Percentiles rank a stretch among this genome's conserved stretches.
Conservation (phyloP, 2,113 vertebrate genomes). For the Sphyrna mokarran region DNA sequence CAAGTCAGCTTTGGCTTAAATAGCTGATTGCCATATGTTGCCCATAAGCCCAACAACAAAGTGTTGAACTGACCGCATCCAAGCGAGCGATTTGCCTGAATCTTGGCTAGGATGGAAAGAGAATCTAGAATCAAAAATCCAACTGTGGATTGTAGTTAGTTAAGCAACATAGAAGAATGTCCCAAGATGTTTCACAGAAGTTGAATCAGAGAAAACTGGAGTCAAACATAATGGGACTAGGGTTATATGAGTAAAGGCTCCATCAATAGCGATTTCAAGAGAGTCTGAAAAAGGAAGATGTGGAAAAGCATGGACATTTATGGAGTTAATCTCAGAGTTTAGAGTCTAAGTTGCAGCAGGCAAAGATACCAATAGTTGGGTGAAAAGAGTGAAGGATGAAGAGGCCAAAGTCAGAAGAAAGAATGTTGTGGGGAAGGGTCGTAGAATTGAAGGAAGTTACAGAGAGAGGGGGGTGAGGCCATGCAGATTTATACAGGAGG, state of each 20-base stretch:
- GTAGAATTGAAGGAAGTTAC: background rate
- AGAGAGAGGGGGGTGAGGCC: background rate
- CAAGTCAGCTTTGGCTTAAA: background rate
- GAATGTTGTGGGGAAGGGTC: background rate
- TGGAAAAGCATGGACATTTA: background rate
- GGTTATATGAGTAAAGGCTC: background rate
- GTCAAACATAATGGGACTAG: background rate
- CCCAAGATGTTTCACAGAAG: background rate
- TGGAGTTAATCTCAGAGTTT: background rate
- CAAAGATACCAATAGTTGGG: background rate
- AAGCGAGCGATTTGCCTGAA: background rate
- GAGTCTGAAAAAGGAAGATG: background rate
- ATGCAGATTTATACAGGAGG: background rate
- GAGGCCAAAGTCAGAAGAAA: background rate
- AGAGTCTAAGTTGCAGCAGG: background rate
- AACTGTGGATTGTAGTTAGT: background rate
- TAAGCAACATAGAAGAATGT: background rate
- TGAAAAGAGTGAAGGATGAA: background rate
- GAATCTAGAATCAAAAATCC: too few species aligned
- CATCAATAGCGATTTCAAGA: background rate
- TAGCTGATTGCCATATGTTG: background rate
- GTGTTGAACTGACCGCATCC: background rate
- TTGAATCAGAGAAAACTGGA: background rate
- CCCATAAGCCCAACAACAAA: background rate
- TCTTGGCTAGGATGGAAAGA: background rate